These are phyloP conservation scores for Cephus spinipes DNA, from an alignment of 2,888 invertebrate species.

Conservation along the genomic window DNA sequence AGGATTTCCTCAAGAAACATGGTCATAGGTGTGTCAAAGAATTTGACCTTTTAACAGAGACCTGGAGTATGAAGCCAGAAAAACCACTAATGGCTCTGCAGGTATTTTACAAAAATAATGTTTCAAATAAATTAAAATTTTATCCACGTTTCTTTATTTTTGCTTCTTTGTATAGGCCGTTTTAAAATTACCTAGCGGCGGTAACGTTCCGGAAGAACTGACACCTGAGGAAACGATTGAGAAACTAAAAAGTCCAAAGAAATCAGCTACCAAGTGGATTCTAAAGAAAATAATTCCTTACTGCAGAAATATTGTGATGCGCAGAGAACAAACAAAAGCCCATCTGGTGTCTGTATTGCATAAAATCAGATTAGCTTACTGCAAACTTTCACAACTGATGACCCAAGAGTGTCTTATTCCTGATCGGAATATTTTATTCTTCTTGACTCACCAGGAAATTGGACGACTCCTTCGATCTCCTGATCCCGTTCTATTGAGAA, in stretches of 20 bases:
- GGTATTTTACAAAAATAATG: slow-evolving; percentile 40
- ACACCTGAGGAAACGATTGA: slow-evolving; percentile 68
- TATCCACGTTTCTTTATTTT: background rate
- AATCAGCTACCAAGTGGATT: slow-evolving; percentile 68
- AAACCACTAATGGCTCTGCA: slow-evolving; percentile 75
- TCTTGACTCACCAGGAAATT: slow-evolving; percentile 77
- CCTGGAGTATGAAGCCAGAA: slow-evolving; percentile 76
- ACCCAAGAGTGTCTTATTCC: slow-evolving; percentile 75
- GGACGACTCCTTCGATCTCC: slow-evolving; percentile 67
- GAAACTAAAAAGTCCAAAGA: slow-evolving; percentile 69
- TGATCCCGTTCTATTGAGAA: slow-evolving; percentile 47
- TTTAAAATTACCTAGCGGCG: background rate
- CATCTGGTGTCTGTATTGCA: slow-evolving; percentile 70
- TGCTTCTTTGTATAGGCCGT: background rate
- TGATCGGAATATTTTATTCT: slow-evolving; percentile 74
- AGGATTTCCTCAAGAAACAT: slow-evolving; percentile 74
- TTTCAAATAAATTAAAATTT: background rate
- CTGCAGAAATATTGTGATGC: slow-evolving; percentile 72
- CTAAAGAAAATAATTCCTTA: slow-evolving; percentile 74
- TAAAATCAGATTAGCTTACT: slow-evolving; percentile 72
- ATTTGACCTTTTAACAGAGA: slow-evolving; percentile 76
- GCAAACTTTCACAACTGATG: slow-evolving; percentile 71
- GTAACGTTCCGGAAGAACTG: slow-evolving; percentile 24
- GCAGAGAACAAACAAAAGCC: slow-evolving; percentile 78
- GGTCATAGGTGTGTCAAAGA: slow-evolving; percentile 79